These are phyloP conservation scores for Rhadina sibilatrix DNA, from an alignment of 2,113 vertebrate genomes.

Conservation along the genomic window DNA sequence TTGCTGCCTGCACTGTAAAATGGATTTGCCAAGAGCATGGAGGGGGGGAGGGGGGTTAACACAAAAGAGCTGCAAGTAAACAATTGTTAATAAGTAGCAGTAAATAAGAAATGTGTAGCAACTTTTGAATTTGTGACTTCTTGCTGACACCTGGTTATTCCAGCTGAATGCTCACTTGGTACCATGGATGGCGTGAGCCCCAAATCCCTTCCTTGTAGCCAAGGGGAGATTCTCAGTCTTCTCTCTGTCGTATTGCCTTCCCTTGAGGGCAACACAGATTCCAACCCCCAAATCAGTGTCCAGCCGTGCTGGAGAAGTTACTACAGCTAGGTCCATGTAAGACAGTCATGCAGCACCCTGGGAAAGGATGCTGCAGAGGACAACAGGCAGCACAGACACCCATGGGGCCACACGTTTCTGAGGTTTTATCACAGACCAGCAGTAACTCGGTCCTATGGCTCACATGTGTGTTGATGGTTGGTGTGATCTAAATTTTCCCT, in stretches of 20 bases:
- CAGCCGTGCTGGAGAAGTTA: background rate
- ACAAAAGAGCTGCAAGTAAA: background rate
- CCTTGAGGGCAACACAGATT: background rate
- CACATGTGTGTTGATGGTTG: fast-evolving
- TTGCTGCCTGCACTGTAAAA: background rate
- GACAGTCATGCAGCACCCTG: background rate
- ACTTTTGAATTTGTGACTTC: background rate
- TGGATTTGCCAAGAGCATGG: background rate
- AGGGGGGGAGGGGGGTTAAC: background rate
- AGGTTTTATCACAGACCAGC: background rate
- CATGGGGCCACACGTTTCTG: background rate
- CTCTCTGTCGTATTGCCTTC: background rate
- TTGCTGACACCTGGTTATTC: background rate
- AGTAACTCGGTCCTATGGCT: fast-evolving
- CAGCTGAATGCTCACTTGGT: background rate
- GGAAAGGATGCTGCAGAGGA: background rate
- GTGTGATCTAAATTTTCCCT: background rate
- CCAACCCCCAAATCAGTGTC: background rate
- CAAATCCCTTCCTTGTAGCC: background rate
- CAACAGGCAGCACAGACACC: background rate
- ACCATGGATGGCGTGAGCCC: fast-evolving
- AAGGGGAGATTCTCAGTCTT: background rate
- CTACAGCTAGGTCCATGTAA: background rate
- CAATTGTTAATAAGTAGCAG: too few relatives aligned
- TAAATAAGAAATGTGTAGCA: background rate